A percentile compares a stretch with the other conserved stretches of the same genome.
Evolutionary conservation across 2,797 vertebrate species (phyloP).

Genomic region (Rhinophrynus dorsalis): DNA sequence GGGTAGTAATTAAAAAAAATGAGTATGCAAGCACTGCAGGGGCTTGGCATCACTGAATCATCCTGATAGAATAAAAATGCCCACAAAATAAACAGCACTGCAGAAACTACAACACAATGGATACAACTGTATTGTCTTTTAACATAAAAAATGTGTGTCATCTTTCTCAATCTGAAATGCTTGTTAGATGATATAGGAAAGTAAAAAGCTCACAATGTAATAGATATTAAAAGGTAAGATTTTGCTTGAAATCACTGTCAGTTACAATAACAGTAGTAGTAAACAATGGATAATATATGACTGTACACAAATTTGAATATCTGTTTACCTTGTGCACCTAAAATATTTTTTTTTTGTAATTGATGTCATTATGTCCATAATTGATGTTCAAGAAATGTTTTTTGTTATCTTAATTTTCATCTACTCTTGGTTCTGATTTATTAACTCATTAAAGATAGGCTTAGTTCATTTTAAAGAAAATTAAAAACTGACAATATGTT

Average conservation of each 20-base stretch:
- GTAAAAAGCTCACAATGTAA: not conserved
- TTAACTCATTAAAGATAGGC: too few species aligned
- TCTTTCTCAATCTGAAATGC: constrained; percentile 1
- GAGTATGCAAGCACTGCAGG: constrained; percentile 48
- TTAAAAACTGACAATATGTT: too few species aligned
- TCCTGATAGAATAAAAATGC: constrained; percentile 40
- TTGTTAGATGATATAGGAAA: not conserved
- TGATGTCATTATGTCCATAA: too few species aligned
- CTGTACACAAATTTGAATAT: too few species aligned
- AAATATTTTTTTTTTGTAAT: too few species aligned
- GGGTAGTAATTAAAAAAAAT: constrained; percentile 54
- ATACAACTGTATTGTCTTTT: constrained; percentile 2
- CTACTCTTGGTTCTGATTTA: too few species aligned
- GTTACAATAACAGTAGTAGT: too few species aligned
- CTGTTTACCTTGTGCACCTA: too few species aligned
- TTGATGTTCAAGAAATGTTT: too few species aligned
- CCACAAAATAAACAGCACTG: constrained; percentile 49
- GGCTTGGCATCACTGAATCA: constrained; percentile 42
- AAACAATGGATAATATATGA: too few species aligned
- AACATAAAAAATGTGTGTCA: constrained; percentile 13
- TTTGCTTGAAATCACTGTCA: not conserved
- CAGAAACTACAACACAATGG: constrained; percentile 26
- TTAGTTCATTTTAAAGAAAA: too few species aligned
- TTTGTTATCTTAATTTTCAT: too few species aligned
- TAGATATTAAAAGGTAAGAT: not conserved